Base-by-base conservation (phyloP, 1,140 invertebrate species). In the Penaeus chinensis region DNA sequence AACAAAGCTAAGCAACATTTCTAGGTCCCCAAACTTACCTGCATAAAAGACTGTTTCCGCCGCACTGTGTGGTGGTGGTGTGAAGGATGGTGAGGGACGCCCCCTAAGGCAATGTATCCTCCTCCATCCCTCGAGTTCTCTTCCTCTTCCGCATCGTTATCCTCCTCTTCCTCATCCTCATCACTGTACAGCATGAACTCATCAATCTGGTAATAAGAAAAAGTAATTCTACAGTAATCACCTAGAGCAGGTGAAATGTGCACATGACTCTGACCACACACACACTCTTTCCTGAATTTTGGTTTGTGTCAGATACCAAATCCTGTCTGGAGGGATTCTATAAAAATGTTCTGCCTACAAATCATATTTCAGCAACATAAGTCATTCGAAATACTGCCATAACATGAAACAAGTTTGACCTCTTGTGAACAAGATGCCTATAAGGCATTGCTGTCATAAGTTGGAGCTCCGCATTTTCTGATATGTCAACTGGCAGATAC, bases 111-210 rank as follows among this genome's bases (percentile, higher is more conserved):
- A 63, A 85, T 77, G 61, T 85, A 85, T 13, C 84, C 84, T n/a
- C 81, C 81, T 62, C 80, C 84, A 63, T 86, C 84, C 3, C 76
- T 66, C 54, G 77, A 60, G 10, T 82, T 65, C 71, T 84, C 87
- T 27, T 84, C 74, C 54, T 84, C 87, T 61, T 89, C 74, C 20
- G 32, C 82, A 62, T 89, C 76, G 11, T 80, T 76, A 20, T 89
- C 87, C 24, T 89, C 82, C 27, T 89, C 87, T 22, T 86, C 80
- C 61, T 87, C 84, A n/a, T 86, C 89, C 11, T 86, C 80, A 74
- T 85, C 84, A 27, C 88, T 89, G 66, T 87, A 89, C 54, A 89
- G 63, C 84, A 85, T 82, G 32, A 87, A 89, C 22, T 87, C 83
- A 32, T 86, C 83, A 71, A 86, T 87, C 84, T 89, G 76, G 19